phyloP scores from a whole-genome alignment of 1,140 invertebrate genomes.

The Tetragonula clypearis region DNA sequence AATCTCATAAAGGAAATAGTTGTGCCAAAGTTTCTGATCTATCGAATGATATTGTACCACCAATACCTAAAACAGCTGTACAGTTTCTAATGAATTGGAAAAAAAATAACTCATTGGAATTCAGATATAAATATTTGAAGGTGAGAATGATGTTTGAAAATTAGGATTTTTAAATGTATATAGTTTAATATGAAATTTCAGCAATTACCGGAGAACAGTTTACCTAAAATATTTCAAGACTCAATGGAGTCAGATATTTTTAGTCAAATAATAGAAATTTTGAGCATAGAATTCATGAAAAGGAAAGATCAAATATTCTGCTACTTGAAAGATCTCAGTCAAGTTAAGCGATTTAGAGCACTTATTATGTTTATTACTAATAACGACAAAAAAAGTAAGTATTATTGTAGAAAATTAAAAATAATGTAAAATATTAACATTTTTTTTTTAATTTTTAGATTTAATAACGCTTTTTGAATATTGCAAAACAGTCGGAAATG shows the following conservation, averaged over 20 bases:
- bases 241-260: constrained; percentile 84
- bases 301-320: constrained; percentile 71
- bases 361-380: constrained; percentile 78
- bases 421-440: constrained; percentile 20
- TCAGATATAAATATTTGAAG: constrained; percentile 78
- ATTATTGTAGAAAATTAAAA: constrained; percentile 26
- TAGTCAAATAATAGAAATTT: constrained; percentile 81
- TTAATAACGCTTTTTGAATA: constrained; percentile 70
- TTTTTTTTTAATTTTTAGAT: constrained; percentile 67
- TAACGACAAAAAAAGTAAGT: constrained; percentile 78
- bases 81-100: constrained; percentile 84
- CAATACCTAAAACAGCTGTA: constrained; percentile 82
- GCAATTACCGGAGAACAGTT: constrained; percentile 81
- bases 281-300: constrained; percentile 77
- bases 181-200: constrained; percentile 67
- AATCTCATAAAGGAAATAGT: not conserved
- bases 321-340: constrained; percentile 74
- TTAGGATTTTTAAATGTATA: not conserved
- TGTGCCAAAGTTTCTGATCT: not conserved
- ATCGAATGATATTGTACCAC: constrained; percentile 68
- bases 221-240: constrained; percentile 84
- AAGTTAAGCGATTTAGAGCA: constrained; percentile 80
- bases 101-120: constrained; percentile 70
- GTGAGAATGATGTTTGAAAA: constrained; percentile 63
- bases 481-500: constrained; percentile 68